Evolutionary conservation across 1,140 invertebrate species (phyloP).

Genomic region (Matsumurasca onukii): DNA sequence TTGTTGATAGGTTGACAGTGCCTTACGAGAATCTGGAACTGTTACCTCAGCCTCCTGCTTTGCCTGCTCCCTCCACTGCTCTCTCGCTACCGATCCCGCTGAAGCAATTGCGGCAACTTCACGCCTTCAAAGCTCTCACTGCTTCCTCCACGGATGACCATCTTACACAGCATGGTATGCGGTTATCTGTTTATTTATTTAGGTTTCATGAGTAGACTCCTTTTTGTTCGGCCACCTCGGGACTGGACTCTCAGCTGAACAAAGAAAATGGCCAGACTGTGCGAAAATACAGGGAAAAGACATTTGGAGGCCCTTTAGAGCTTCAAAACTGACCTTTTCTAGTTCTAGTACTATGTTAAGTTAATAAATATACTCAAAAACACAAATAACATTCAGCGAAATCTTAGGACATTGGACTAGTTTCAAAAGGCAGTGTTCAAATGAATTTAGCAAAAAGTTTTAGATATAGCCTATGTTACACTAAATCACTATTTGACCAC

Average conservation of each 20-base stretch:
- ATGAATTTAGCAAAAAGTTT: too few species aligned
- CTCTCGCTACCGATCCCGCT: background rate
- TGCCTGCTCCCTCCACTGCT: background rate
- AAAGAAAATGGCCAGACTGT: background rate
- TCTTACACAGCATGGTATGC: background rate
- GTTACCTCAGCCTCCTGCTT: slow-evolving; percentile 49
- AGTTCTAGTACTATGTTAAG: too few species aligned
- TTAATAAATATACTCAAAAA: too few species aligned
- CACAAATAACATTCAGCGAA: too few species aligned
- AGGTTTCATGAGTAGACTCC: background rate
- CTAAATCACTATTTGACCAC: too few species aligned
- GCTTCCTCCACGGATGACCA: too few species aligned
- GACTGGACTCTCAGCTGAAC: background rate
- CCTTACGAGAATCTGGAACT: slow-evolving; percentile 65
- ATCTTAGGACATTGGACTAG: too few species aligned
- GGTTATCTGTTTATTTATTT: background rate
- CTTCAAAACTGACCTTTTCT: background rate
- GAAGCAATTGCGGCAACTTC: slow-evolving; percentile 2
- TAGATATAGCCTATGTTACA: too few species aligned
- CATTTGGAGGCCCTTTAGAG: background rate
- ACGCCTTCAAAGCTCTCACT: background rate
- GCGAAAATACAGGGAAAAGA: background rate
- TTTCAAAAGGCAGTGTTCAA: too few species aligned
- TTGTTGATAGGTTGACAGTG: slow-evolving; percentile 49
- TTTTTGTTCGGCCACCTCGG: background rate